Conservation (phyloP, 2,797 vertebrate genomes). For the Fistularia commersonii region DNA sequence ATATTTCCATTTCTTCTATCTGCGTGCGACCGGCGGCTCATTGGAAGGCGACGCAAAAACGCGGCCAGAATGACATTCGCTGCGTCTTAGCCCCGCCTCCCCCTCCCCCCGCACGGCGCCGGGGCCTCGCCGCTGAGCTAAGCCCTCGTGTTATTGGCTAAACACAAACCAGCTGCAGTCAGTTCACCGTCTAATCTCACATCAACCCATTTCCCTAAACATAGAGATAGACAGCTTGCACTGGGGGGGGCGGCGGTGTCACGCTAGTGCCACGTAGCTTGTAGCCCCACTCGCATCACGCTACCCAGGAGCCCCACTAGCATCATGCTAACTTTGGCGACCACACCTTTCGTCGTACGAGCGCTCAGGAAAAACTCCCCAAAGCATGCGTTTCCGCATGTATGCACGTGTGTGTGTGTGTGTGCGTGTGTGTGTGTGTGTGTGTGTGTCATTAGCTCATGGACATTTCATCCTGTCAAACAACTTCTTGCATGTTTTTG, state of each 20-base stretch:
- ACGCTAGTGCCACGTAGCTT: no score
- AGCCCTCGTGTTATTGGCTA: slow-evolving; percentile 69
- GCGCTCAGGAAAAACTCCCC: no score
- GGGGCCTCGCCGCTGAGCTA: slow-evolving; percentile 23
- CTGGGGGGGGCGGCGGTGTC: slow-evolving; percentile 22
- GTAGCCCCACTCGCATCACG: no score
- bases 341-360: no score
- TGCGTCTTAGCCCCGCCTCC: slow-evolving; percentile 31
- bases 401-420: no score
- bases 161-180: slow-evolving; percentile 71
- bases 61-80: slow-evolving; percentile 30
- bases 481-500: no score
- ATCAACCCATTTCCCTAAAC: slow-evolving; percentile 65
- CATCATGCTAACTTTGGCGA: no score
- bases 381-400: no score
- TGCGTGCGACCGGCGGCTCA: slow-evolving; percentile 28
- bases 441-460: slow-evolving; percentile 56
- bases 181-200: slow-evolving; percentile 72
- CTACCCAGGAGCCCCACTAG: no score
- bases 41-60: slow-evolving; percentile 40
- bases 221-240: slow-evolving; percentile 35
- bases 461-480: no score
- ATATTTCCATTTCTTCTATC: slow-evolving; percentile 9
- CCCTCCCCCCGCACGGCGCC: slow-evolving; percentile 16
- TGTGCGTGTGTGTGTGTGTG: neutral